phyloP scores from a whole-genome alignment of 2,113 vertebrate species.

The Toxostoma redivivum region DNA sequence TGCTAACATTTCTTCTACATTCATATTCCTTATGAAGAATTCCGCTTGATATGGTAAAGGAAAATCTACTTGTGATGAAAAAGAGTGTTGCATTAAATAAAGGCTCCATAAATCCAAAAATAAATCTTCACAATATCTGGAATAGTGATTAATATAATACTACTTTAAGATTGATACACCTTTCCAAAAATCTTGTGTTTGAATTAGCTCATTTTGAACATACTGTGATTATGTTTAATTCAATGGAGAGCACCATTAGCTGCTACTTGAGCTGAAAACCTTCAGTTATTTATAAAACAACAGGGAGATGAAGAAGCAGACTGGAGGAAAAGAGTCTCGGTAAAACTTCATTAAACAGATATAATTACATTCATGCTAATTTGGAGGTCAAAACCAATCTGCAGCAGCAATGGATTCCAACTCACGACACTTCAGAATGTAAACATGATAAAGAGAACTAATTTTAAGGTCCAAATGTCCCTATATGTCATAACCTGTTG shows the following conservation, averaged over 20 bases:
- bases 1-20: slow-evolving; percentile 97
- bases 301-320: neutral
- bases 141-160: neutral
- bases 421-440: neutral
- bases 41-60: slow-evolving; percentile 93
- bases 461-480: neutral
- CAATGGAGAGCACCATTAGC: neutral
- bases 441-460: neutral
- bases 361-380: neutral
- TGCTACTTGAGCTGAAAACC: neutral
- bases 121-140: neutral
- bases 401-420: neutral
- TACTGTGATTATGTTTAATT: neutral
- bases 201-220: neutral
- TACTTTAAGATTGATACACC: neutral
- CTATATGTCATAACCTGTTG: neutral
- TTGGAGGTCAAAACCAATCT: neutral
- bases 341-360: neutral
- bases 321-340: neutral
- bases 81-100: neutral
- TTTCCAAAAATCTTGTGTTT: neutral
- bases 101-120: neutral
- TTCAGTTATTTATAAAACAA: neutral
- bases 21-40: slow-evolving; percentile 99
- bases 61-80: slow-evolving; percentile 79